These are phyloP conservation scores for Phytoseiulus persimilis DNA, from an alignment of 2,888 invertebrate species.

Conservation along the genomic window DNA sequence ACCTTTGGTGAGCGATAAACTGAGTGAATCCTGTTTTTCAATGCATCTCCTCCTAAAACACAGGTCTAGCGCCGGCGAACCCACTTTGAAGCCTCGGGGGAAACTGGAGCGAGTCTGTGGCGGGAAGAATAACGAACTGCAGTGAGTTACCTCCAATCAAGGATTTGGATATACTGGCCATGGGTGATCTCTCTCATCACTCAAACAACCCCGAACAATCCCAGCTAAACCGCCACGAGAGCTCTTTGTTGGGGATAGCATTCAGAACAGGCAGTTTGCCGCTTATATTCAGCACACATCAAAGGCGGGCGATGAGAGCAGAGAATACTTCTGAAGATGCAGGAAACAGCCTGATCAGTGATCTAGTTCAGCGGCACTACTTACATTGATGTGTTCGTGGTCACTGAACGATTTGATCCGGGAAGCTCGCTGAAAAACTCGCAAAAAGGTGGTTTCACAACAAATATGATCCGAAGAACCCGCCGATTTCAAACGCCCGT, in stretches of 20 bases:
- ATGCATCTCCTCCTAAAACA: constrained; percentile 33
- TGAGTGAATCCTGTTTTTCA: neutral
- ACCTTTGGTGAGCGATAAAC: neutral
- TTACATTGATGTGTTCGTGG: neutral
- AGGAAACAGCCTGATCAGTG: too few species aligned
- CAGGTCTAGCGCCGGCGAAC: constrained; percentile 17
- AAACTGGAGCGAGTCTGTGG: neutral
- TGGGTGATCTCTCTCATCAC: too few species aligned
- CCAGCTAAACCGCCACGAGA: too few species aligned
- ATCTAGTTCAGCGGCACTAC: neutral
- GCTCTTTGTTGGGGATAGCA: too few species aligned
- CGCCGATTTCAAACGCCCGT: constrained; percentile 22
- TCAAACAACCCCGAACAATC: too few species aligned
- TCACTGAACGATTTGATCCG: neutral
- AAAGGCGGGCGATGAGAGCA: too few species aligned
- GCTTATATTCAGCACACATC: too few species aligned
- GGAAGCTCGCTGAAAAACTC: neutral
- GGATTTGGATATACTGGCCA: neutral
- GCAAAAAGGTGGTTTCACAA: neutral
- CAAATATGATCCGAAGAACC: neutral
- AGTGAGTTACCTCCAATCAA: neutral
- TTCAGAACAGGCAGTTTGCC: too few species aligned
- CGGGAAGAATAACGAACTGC: neutral
- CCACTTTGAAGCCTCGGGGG: constrained; percentile 9
- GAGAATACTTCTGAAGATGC: too few species aligned